phyloP scores from a whole-genome alignment of 2,113 vertebrate genomes.

The Catharus minimus region DNA sequence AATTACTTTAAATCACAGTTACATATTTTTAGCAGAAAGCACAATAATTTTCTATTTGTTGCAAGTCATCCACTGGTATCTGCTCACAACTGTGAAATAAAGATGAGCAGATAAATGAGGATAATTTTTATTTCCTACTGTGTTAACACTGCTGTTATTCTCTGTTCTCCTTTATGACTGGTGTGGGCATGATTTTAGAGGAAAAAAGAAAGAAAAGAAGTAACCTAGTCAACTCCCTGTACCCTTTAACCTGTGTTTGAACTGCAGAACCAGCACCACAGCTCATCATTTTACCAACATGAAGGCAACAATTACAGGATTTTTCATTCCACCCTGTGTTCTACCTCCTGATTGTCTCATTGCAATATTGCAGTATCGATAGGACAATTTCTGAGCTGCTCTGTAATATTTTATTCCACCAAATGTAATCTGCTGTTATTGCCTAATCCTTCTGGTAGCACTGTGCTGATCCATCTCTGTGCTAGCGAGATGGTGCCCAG shows the following conservation, averaged over 20 bases:
- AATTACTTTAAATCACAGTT: slow-evolving; percentile 49
- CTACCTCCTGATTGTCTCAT: not conserved
- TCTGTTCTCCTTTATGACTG: not conserved
- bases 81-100: slow-evolving; percentile 28
- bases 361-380: not conserved
- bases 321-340: not conserved
- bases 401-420: not conserved
- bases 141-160: not conserved
- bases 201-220: not conserved
- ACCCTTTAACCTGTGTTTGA: not conserved
- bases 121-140: not conserved
- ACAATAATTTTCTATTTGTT: slow-evolving; percentile 24
- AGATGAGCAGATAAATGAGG: not conserved
- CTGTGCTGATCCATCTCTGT: not conserved
- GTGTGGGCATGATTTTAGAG: not conserved
- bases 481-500: not conserved
- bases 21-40: slow-evolving; percentile 56
- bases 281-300: not conserved
- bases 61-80: not conserved
- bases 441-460: not conserved
- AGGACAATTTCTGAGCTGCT: not conserved
- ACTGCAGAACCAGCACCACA: not conserved
- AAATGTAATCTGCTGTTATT: not conserved
- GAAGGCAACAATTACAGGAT: not conserved
- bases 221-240: not conserved